Percentiles rank a stretch among this genome's conserved stretches.
Conservation (phyloP, 92 coral and sea anemone genomes). For the Actinostola sp. region DNA sequence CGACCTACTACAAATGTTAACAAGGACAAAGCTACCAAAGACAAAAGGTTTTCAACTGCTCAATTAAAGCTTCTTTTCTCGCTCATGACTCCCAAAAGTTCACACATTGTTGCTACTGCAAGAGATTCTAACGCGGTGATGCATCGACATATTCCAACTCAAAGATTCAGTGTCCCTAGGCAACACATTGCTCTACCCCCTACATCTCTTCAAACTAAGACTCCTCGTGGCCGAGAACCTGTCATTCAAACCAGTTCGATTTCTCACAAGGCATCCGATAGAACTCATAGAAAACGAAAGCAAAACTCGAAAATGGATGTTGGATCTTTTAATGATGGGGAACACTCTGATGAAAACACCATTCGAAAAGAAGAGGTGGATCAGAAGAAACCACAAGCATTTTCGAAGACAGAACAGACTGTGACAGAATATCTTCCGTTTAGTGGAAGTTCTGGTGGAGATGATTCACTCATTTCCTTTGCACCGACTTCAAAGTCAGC, state of each 20-base stretch:
- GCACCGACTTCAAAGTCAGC: not conserved
- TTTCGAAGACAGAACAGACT: not conserved
- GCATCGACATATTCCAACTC: constrained; percentile 15
- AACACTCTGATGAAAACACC: not conserved
- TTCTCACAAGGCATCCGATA: not conserved
- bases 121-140: not conserved
- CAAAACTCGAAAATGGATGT: constrained; percentile 17
- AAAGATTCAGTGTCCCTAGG: constrained; percentile 43
- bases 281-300: not conserved
- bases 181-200: constrained; percentile 28
- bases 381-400: not conserved
- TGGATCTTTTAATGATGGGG: constrained; percentile 11
- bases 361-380: not conserved
- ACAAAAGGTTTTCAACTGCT: constrained; percentile 20
- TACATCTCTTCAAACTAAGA: not conserved
- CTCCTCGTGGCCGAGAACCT: not conserved
- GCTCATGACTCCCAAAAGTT: constrained; percentile 43
- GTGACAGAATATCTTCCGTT: constrained; percentile 28
- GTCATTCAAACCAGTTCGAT: not conserved
- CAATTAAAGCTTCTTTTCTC: constrained; percentile 49
- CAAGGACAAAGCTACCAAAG: not conserved
- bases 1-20: not conserved
- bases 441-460: constrained; percentile 9
- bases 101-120: not conserved
- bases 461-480: not conserved